Percentiles rank a stretch among this genome's conserved stretches.
These are phyloP conservation scores for Troglohyphantes excavatus DNA, from an alignment of 2,888 invertebrate genomes.

Conservation along the genomic window DNA sequence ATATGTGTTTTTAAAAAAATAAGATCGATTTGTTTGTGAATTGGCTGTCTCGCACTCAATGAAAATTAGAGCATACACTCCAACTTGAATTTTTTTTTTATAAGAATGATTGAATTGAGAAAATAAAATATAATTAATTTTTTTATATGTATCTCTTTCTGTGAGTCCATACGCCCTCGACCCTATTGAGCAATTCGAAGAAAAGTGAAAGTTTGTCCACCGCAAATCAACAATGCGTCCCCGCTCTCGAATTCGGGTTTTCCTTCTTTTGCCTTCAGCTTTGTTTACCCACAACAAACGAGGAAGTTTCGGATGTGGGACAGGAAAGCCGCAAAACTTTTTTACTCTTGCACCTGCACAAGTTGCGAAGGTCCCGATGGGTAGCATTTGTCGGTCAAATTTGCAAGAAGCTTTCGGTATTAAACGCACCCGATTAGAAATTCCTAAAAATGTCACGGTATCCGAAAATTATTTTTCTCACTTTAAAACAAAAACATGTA, in stretches of 20 bases:
- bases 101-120: background rate
- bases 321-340: conserved; percentile 59
- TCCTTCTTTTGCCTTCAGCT: conserved; percentile 38
- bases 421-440: too few relatives aligned
- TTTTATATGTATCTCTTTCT: background rate
- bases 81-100: too few relatives aligned
- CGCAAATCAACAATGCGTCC: too few relatives aligned
- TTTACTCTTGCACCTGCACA: conserved; percentile 25
- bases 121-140: background rate
- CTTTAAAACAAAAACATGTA: too few relatives aligned
- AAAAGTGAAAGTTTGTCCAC: conserved; percentile 25
- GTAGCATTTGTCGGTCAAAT: conserved; percentile 2
- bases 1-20: too few relatives aligned
- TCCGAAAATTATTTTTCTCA: too few relatives aligned
- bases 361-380: conserved; percentile 8
- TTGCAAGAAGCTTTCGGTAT: background rate
- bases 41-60: background rate
- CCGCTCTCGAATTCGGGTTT: conserved; percentile 10
- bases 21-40: too few relatives aligned
- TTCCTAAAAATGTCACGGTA: too few relatives aligned
- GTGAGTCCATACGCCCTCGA: background rate
- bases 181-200: background rate
- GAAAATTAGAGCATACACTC: background rate
- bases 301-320: conserved; percentile 55
- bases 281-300: conserved; percentile 45